These are phyloP conservation scores for Calameuta pallipes DNA, from an alignment of 2,888 invertebrate species.

Conservation along the genomic window DNA sequence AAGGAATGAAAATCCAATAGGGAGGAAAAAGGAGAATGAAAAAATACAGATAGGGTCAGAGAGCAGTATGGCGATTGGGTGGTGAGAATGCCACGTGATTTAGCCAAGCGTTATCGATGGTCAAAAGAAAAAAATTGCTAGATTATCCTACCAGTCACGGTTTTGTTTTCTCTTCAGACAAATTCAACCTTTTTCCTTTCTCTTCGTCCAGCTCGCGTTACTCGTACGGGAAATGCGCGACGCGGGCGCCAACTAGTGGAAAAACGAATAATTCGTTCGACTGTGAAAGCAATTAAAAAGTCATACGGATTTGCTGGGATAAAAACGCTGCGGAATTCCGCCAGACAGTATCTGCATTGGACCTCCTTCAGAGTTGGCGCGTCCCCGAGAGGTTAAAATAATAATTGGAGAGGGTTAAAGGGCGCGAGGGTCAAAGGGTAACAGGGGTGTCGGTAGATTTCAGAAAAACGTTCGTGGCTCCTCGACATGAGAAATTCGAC, in stretches of 20 bases:
- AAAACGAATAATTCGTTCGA: constrained; percentile 9
- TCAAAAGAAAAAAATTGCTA: not conserved
- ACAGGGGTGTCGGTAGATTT: not conserved
- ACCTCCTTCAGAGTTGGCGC: not conserved
- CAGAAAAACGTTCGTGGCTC: not conserved
- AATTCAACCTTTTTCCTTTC: not conserved
- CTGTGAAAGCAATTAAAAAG: not conserved
- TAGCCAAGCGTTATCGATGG: not conserved
- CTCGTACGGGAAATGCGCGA: not conserved
- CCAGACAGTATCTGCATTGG: not conserved
- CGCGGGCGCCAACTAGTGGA: constrained; percentile 1
- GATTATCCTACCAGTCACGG: not conserved
- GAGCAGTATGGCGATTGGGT: not conserved
- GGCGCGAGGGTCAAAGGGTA: not conserved
- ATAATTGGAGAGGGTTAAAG: not conserved
- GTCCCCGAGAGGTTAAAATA: not conserved
- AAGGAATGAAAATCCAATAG: not conserved
- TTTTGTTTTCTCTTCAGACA: not conserved
- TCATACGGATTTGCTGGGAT: not conserved
- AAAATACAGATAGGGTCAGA: not conserved
- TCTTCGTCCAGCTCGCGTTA: not conserved
- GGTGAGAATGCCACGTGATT: not conserved
- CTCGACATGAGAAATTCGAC: not conserved
- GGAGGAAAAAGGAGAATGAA: not conserved
- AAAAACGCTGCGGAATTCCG: not conserved